Base-by-base conservation (phyloP, 1,140 invertebrate species). In the Ostrea denselamellosa region DNA sequence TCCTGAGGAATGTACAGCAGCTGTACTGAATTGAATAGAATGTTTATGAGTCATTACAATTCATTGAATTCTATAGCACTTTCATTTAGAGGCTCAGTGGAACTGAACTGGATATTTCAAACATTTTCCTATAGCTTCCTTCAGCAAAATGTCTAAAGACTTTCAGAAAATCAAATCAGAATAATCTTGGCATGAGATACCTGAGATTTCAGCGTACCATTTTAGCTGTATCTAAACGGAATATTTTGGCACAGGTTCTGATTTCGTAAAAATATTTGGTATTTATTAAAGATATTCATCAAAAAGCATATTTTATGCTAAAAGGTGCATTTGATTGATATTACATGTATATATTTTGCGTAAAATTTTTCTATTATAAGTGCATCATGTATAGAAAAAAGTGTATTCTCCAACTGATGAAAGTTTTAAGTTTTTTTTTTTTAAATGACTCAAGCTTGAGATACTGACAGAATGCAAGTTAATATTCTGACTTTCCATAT, bases 131-230 rank as follows among this genome's bases (percentile, higher is more conserved):
- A 3, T 5, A 77, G 68, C 34, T 77, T 77, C 28, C 68, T 77
- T 77, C 28, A 28, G 1, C 9, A 14, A 77, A 9, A 77, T 77
- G 14, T 34, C 1, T 14, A 34, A 34, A 28, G 28, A 34, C 28
- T 77, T 77, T 77, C 68, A 77, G 68, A 77, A 77, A 77, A 77
- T 77, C 68, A 77, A 77, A 77, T 44, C 68, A 34, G 68, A 10
- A 19, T 62, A 28, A 77, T 77, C 68, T 77, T 34, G 68, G 28
- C 68, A 28, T 77, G 25, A 28, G 68, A 77, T 77, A 25, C 28
- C 7, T 34, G 22, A 77, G 25, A 77, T 77, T 77, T 77, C 68
- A 77, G 17, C 68, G 28, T 14, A 22, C 28, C 12, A 5, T 77
- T 77, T 77, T 77, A 34, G 68, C 25, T 77, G 68, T 25, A 7